phyloP scores from a whole-genome alignment of 2,113 vertebrate species.

The Carassius carassius region DNA sequence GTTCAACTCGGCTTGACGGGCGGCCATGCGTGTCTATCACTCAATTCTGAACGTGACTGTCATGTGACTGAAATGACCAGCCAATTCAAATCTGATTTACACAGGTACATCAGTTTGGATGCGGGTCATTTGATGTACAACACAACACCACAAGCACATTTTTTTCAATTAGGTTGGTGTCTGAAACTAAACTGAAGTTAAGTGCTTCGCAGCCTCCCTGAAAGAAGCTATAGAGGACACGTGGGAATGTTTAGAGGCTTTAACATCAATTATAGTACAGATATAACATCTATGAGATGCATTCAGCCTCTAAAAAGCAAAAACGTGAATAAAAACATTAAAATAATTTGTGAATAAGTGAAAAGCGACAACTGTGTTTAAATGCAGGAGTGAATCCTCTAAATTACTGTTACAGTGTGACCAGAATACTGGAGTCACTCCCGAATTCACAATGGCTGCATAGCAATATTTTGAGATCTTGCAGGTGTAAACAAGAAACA shows the following conservation, averaged over 20 bases:
- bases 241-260: not conserved
- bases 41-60: slow-evolving; percentile 8
- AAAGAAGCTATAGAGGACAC: not conserved
- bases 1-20: not conserved
- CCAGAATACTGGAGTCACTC: not conserved
- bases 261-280: not conserved
- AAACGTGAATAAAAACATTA: not conserved
- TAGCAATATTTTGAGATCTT: not conserved
- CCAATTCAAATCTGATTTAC: slow-evolving; percentile 33
- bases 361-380: not conserved
- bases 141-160: not conserved
- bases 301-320: not conserved
- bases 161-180: not conserved
- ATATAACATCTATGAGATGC: not conserved
- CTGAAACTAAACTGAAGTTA: not conserved
- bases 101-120: not conserved
- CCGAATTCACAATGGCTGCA: not conserved
- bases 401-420: not conserved
- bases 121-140: not conserved
- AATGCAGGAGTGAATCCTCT: not conserved
- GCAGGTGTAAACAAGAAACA: not conserved
- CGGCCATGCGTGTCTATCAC: not conserved
- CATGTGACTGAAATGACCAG: slow-evolving; percentile 44
- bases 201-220: not conserved
- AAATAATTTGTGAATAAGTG: not conserved